Percentiles rank a stretch among this genome's conserved stretches.
These are phyloP conservation scores for Melanotaenia trifasciata DNA, from an alignment of 2,797 vertebrate genomes.

Conservation along the genomic window DNA sequence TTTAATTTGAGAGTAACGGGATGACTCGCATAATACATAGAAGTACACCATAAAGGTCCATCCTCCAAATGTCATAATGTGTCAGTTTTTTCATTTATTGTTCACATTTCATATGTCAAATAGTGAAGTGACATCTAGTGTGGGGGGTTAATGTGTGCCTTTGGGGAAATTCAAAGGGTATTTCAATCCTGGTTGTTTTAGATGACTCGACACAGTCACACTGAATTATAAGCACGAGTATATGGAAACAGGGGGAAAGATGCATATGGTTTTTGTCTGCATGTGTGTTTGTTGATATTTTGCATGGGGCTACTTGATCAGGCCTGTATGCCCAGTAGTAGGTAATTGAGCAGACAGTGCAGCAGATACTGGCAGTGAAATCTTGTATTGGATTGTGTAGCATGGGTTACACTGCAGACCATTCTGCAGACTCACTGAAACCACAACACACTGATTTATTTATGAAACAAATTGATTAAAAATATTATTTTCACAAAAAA, in stretches of 20 bases:
- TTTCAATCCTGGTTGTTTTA: constrained; percentile 45
- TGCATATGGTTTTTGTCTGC: not conserved
- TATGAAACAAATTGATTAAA: not conserved
- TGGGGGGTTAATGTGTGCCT: constrained; percentile 45
- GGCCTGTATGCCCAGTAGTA: too few species aligned
- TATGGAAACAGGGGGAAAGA: constrained; percentile 6
- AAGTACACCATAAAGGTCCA: not conserved
- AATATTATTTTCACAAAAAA: not conserved
- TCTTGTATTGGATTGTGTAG: too few species aligned
- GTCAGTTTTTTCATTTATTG: constrained; percentile 8
- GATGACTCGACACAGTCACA: constrained; percentile 46
- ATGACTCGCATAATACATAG: not conserved
- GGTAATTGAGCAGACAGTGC: too few species aligned
- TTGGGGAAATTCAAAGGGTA: constrained; percentile 54
- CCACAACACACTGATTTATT: too few species aligned
- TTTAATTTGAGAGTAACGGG: not conserved
- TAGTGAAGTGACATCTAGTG: constrained; percentile 40
- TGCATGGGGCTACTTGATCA: not conserved
- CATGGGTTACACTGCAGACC: too few species aligned
- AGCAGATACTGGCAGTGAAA: too few species aligned
- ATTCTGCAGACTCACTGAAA: too few species aligned
- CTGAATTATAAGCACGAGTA: constrained; percentile 26
- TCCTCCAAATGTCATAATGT: not conserved
- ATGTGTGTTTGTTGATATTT: not conserved
- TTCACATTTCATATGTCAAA: constrained; percentile 50